Evolutionary conservation across 2,113 vertebrate genomes (phyloP).

Genomic region (Tragelaphus imberbis): DNA sequence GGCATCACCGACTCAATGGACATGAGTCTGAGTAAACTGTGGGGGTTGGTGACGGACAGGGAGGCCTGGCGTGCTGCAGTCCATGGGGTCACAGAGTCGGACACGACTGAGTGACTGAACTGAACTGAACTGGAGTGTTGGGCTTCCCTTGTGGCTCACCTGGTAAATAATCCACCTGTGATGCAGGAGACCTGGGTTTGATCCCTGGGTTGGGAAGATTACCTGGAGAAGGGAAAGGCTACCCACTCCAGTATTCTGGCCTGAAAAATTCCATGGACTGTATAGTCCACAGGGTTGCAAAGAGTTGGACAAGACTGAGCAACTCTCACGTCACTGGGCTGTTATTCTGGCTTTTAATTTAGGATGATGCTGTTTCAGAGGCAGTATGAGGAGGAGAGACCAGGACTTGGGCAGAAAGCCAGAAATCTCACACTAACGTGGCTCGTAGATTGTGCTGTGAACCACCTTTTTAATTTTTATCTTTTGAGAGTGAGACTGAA

Average conservation of each 20-base stretch:
- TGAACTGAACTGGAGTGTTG: background rate
- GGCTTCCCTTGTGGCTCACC: background rate
- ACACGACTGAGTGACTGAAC: too few species aligned
- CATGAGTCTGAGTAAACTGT: background rate
- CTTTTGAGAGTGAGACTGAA: background rate
- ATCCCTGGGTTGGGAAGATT: background rate
- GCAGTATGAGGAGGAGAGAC: fast-evolving
- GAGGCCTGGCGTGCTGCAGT: background rate
- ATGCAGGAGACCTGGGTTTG: background rate
- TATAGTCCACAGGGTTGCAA: background rate
- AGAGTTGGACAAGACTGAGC: background rate
- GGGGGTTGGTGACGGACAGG: background rate
- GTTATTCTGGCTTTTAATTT: fast-evolving
- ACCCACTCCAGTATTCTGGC: background rate
- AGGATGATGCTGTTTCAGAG: fast-evolving
- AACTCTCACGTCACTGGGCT: background rate
- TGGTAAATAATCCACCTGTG: background rate
- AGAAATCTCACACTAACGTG: background rate
- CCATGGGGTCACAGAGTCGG: too few species aligned
- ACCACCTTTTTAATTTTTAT: background rate
- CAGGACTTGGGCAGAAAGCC: background rate
- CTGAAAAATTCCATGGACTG: background rate
- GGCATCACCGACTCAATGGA: background rate
- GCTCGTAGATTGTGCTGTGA: fast-evolving
- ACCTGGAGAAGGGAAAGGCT: background rate